phyloP scores from a whole-genome alignment of 1,140 invertebrate species.

The Drosophila bocki region DNA sequence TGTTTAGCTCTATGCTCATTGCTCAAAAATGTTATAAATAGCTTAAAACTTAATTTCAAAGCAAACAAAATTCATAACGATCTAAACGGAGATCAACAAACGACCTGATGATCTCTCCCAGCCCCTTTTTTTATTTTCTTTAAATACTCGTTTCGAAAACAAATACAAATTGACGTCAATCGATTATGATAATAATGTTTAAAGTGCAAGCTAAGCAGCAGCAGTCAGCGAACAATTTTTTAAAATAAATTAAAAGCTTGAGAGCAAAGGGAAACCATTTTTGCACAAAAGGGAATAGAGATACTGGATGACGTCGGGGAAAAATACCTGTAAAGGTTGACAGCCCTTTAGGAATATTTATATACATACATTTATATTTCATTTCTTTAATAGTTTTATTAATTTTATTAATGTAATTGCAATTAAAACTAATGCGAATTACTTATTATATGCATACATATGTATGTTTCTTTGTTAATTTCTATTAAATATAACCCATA shows the following conservation, averaged over 20 bases:
- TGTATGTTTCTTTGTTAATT: too few relatives aligned
- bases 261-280: conserved; percentile 46
- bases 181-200: conserved; percentile 72
- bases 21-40: conserved; percentile 29
- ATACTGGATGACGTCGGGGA: not conserved
- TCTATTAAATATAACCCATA: not conserved
- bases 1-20: conserved; percentile 17
- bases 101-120: conserved; percentile 33
- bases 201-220: conserved; percentile 50
- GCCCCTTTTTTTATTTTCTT: conserved; percentile 4
- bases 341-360: too few relatives aligned
- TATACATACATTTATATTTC: too few relatives aligned
- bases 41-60: conserved; percentile 55
- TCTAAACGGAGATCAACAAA: conserved; percentile 49
- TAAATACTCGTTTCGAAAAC: conserved; percentile 40
- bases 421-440: too few relatives aligned
- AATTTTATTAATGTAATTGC: too few relatives aligned
- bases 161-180: conserved; percentile 76
- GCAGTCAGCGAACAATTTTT: conserved; percentile 15
- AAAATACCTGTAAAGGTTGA: too few relatives aligned
- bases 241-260: conserved; percentile 39
- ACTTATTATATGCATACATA: too few relatives aligned
- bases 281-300: conserved; percentile 23
- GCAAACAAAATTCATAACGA: conserved; percentile 47
- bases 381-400: too few relatives aligned